Percentiles rank a stretch among this genome's conserved stretches.
These are phyloP conservation scores for Eurypyga helias DNA, from an alignment of 2,113 vertebrate species.

Conservation along the genomic window DNA sequence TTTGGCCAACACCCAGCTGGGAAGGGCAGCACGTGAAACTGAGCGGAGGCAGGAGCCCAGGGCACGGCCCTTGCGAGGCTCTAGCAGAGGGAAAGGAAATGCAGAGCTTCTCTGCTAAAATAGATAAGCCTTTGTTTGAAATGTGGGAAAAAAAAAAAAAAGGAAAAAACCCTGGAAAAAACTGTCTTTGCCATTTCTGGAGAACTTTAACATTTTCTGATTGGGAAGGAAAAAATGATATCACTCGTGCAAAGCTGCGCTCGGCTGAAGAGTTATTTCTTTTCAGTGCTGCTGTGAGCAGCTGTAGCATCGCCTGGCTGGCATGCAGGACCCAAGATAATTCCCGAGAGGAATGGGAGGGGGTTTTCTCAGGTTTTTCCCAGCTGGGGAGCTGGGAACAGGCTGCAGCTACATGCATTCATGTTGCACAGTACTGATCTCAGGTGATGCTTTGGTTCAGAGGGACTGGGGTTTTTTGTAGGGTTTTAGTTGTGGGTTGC, in stretches of 20 bases:
- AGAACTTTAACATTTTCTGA: neutral
- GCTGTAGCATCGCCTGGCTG: neutral
- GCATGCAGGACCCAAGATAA: neutral
- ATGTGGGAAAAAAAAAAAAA: neutral
- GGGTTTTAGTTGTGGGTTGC: neutral
- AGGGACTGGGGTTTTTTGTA: neutral
- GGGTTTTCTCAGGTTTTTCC: neutral
- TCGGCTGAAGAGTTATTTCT: neutral
- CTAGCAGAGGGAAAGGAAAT: neutral
- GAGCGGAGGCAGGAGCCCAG: neutral
- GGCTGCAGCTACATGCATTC: neutral
- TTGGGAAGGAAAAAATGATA: neutral
- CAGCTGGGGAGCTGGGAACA: neutral
- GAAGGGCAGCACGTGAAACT: neutral
- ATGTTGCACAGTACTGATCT: neutral
- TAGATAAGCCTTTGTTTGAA: slow-evolving; percentile 33
- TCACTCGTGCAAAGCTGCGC: neutral
- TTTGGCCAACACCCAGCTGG: neutral
- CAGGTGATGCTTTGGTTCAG: neutral
- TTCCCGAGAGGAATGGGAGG: neutral
- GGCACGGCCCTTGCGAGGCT: neutral
- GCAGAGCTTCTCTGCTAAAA: neutral
- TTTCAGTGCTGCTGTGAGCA: neutral
- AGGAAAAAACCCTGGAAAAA: slow-evolving; percentile 18
- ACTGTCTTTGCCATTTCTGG: neutral